Base-by-base conservation (phyloP, 2,888 invertebrate species). In the Sphinx pinastri region DNA sequence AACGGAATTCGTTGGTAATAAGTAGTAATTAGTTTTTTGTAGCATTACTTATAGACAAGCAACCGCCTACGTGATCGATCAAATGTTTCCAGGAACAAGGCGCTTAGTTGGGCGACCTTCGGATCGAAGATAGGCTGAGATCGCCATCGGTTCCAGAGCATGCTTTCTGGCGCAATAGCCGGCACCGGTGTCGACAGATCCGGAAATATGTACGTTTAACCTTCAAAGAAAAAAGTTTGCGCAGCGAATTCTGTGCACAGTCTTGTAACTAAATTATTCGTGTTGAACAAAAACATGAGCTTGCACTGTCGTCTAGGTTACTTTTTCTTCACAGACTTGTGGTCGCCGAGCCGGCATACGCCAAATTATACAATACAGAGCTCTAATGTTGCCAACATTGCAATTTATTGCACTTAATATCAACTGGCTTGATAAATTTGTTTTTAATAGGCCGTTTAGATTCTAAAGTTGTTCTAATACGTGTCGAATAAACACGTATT, bases 161-260 rank as follows among this genome's bases (percentile, higher is more conserved):
- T 81, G 84, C 78, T 79, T 81, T 85, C 86, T 87, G 83, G 83
- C 72, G 87, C 82, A 86, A 86, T 79, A 85, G 72, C 76, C 71
- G 77, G 72, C 79, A 78, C 79, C 79, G 76, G 73, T 86, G 76
- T 86, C 84, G 80, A 82, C 85, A 86, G 77, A 86, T 79, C 80
- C 84, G 87, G 85, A 87, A 86, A 82, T 74, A 80, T 80, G 81
- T 80, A 82, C 75, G 71, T 72, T 16, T 81, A 79, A 83, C 86
- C 85, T 87, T 83, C 80, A 76, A 77, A 76, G 78, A 82, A 85
- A 85, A 84, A 82, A 83, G 81, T 83, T 80, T 75, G 80, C 84
- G 76, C 77, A 73, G 75, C 79, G 72, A 80, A 78, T 79, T 81
- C 75, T 75, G 73, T 77, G 73, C 72, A 74, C 58, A 70, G 54